Conservation (phyloP, 2,797 vertebrate species). For the Sphenopsis melanotis region DNA sequence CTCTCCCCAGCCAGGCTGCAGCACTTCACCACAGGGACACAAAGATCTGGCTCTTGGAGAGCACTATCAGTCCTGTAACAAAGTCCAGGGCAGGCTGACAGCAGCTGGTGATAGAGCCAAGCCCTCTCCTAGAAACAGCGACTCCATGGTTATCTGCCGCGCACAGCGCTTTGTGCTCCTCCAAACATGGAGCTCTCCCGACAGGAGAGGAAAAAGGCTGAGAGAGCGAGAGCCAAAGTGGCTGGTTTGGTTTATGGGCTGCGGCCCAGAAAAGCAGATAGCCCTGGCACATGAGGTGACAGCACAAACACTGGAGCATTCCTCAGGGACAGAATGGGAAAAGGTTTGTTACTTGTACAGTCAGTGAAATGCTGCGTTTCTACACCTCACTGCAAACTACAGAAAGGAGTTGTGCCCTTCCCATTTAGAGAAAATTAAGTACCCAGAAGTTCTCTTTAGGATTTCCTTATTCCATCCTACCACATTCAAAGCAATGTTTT, state of each 20-base stretch:
- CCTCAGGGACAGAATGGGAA: not conserved
- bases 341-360: not conserved
- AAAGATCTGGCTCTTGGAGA: not conserved
- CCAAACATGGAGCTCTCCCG: not conserved
- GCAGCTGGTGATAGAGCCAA: not conserved
- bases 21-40: not conserved
- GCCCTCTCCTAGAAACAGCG: not conserved
- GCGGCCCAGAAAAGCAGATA: slow-evolving; percentile 1
- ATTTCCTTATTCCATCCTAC: not conserved
- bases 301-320: not conserved
- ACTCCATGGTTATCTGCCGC: not conserved
- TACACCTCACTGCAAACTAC: not conserved
- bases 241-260: not conserved
- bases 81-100: slow-evolving; percentile 17
- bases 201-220: not conserved
- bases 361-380: not conserved
- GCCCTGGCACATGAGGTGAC: not conserved
- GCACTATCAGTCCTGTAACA: slow-evolving; percentile 23
- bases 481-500: not conserved
- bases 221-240: not conserved
- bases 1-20: not conserved
- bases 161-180: not conserved
- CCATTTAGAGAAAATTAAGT: not conserved
- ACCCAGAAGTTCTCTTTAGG: not conserved
- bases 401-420: not conserved